Base-by-base conservation (phyloP, 2,113 vertebrate genomes). In the Coregonus clupeaformis region DNA sequence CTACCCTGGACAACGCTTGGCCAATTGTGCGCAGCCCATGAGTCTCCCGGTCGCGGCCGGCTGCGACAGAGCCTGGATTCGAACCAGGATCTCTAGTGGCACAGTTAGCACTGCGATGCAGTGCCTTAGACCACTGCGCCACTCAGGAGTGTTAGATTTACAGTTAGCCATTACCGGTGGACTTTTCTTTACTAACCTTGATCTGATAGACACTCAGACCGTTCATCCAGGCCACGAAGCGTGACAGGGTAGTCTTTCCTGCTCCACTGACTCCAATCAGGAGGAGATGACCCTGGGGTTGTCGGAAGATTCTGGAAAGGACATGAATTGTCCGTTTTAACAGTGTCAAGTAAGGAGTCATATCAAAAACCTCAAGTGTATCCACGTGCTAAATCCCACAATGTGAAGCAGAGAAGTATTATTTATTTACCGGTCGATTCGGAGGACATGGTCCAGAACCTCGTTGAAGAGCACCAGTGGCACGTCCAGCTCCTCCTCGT, bases 211-310 rank as follows among this genome's bases (percentile, higher is more conserved):
- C 98, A 4, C 97, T 99, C 67, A 99, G 89, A 29, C 98, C 98
- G 0, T 99, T 99, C 98, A 99, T 99, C 98, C 98, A 99, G 80
- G 98, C 97, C 67, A 99, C 97, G 5, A 99, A 99, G 73, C 98
- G 95, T 3, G 98, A 99, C 55, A 99, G 91, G 0, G 98, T 99
- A 1, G 98, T 99, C 82, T 99, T 99, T 55, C 98, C 98, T 12
- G 98, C 97, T 67, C 98, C 98, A 14, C 98, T 99, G 69, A 99
- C 98, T 57, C 98, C 98, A 65, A 99, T 99, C 76, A 99, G 92
- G 71, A 99, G 94, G 71, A 99, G 91, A 85, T 99, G 97, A 16
- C 98, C 98, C 85, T 99, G 97, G 25, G 98, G 97, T 74, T 99
- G 98, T 62, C 98, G 97, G 95, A 99, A 99, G 84, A 99, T 99